Conservation (phyloP, 2,797 vertebrate species). For the Rhabdomys pumilio region DNA sequence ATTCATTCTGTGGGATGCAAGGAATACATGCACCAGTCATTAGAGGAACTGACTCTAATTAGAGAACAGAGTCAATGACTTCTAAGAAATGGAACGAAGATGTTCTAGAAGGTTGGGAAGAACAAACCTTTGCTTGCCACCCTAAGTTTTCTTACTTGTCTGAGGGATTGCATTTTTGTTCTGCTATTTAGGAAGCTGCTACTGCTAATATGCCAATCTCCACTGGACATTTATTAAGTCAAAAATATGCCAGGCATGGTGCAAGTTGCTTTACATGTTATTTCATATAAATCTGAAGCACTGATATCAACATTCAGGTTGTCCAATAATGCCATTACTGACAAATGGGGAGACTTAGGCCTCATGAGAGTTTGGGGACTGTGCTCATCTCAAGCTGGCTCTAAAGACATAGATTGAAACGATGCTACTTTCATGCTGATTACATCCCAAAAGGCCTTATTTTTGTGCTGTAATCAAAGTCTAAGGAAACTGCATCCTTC, state of each 20-base stretch:
- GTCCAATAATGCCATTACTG: not conserved
- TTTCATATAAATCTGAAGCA: not conserved
- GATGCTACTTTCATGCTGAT: not conserved
- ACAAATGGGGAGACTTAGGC: not conserved
- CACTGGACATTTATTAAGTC: not conserved
- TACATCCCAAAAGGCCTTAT: not conserved
- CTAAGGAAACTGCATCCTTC: not conserved
- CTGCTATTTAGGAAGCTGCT: not conserved
- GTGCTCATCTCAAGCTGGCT: not conserved
- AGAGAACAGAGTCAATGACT: not conserved
- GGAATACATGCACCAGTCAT: not conserved
- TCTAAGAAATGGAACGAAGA: not conserved
- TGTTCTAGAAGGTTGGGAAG: not conserved
- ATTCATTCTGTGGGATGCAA: not conserved
- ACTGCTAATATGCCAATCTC: not conserved
- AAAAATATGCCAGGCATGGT: not conserved
- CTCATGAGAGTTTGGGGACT: not conserved
- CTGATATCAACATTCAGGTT: not conserved
- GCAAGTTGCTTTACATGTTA: not conserved
- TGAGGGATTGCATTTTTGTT: not conserved
- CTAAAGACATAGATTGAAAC: not conserved
- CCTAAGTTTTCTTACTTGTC: not conserved
- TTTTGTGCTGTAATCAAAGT: constrained; percentile 20
- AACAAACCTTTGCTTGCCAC: not conserved
- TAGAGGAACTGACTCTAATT: not conserved